Conservation (phyloP, 2,113 vertebrate genomes). For the Vanacampus margaritifer region DNA sequence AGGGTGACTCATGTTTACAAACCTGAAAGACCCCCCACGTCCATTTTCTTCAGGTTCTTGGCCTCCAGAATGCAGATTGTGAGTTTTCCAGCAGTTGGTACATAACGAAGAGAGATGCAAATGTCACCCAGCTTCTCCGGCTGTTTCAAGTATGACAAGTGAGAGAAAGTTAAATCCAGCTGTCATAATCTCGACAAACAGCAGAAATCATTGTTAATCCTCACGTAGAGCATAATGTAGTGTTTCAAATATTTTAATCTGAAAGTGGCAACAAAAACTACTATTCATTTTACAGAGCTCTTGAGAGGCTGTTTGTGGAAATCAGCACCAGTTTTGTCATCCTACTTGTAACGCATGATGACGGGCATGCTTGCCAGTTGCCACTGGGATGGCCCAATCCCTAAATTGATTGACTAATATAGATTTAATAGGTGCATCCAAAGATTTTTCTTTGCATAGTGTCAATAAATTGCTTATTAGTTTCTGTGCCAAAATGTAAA, state of each 20-base stretch:
- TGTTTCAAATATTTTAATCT: too few species aligned
- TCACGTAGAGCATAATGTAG: too few species aligned
- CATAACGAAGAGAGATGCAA: conserved; percentile 95
- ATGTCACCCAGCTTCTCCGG: conserved; percentile 97
- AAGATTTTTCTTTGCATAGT: not conserved
- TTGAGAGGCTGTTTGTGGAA: not conserved
- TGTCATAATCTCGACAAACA: not conserved
- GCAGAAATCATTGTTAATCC: not conserved
- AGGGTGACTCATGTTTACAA: not conserved
- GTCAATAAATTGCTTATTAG: too few species aligned
- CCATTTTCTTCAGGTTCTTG: conserved; percentile 99
- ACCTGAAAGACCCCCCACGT: conserved; percentile 96
- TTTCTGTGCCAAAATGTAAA: not conserved
- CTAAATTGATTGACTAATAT: too few species aligned
- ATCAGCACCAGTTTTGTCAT: not conserved
- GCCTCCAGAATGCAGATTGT: conserved; percentile 97
- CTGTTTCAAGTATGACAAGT: conserved; percentile 60
- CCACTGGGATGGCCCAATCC: not conserved
- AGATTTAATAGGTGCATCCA: too few species aligned
- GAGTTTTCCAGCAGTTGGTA: conserved; percentile 94
- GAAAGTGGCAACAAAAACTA: too few species aligned
- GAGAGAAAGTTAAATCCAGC: conserved; percentile 4
- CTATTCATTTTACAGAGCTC: conserved; percentile 17
- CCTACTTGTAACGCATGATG: not conserved
- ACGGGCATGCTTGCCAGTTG: too few species aligned